Percentiles rank a stretch among this genome's conserved stretches.
These are phyloP conservation scores for Thelaira solivaga DNA, from an alignment of 2,888 invertebrate species.

Conservation along the genomic window DNA sequence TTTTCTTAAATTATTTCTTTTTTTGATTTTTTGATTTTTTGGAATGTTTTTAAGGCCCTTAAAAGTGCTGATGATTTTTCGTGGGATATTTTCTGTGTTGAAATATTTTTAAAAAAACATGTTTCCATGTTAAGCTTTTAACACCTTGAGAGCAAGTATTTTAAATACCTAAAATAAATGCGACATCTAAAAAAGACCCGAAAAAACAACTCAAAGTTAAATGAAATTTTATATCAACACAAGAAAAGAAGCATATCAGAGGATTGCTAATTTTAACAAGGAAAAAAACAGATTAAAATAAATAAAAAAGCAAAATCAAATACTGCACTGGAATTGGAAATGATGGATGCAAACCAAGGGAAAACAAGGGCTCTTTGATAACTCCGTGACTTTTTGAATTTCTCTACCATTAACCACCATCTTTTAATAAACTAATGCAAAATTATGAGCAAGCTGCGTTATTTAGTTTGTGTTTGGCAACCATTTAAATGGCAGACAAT, in stretches of 20 bases:
- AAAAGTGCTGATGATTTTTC: constrained; percentile 18
- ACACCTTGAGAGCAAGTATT: constrained; percentile 53
- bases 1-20: not conserved
- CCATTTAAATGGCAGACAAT: too few species aligned
- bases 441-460: too few species aligned
- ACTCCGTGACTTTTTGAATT: too few species aligned
- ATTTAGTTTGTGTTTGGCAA: too few species aligned
- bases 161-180: constrained; percentile 18
- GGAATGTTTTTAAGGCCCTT: constrained; percentile 36
- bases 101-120: constrained; percentile 52
- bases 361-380: too few species aligned
- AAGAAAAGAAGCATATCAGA: not conserved
- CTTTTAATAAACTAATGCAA: too few species aligned
- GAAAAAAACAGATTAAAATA: too few species aligned
- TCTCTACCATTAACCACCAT: too few species aligned
- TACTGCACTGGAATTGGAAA: too few species aligned
- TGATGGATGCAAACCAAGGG: too few species aligned
- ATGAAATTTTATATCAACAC: constrained; percentile 14
- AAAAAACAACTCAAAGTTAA: not conserved
- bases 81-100: constrained; percentile 19
- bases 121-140: constrained; percentile 55
- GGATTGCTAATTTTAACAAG: too few species aligned
- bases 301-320: too few species aligned
- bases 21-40: not conserved
- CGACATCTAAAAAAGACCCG: not conserved